Evolutionary conservation across 2,888 invertebrate species (phyloP).

Genomic region (Xanthostigma xanthostigma): DNA sequence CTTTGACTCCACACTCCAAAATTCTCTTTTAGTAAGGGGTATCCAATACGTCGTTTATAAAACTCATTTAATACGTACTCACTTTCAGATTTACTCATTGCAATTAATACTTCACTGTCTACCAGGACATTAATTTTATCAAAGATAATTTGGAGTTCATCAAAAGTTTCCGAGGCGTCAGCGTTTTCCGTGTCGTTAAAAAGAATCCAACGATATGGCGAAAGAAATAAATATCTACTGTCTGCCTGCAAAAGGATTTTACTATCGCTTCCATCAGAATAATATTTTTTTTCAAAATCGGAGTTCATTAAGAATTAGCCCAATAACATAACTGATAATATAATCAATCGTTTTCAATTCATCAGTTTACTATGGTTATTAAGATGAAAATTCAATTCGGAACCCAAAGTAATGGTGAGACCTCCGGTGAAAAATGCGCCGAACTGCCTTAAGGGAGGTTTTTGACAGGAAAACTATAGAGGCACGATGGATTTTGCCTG

Average conservation of each 20-base stretch:
- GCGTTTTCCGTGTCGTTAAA: slow-evolving; percentile 17
- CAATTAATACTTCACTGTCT: slow-evolving; percentile 36
- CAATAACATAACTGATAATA: no score
- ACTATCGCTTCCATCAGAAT: no score
- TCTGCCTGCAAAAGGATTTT: slow-evolving; percentile 25
- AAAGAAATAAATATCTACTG: slow-evolving; percentile 29
- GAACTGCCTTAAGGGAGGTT: no score
- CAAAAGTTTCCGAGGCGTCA: slow-evolving; percentile 2
- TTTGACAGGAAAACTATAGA: no score
- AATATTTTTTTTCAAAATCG: no score
- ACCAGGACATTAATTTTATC: slow-evolving; percentile 23
- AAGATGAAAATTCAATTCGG: no score
- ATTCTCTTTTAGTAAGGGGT: slow-evolving; percentile 16
- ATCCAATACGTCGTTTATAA: slow-evolving; percentile 15
- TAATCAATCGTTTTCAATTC: no score
- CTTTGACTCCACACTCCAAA: slow-evolving; percentile 17
- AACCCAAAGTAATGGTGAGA: no score
- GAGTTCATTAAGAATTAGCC: no score
- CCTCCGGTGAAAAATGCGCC: no score
- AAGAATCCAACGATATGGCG: slow-evolving; percentile 36
- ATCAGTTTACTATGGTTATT: no score
- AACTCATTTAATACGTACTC: slow-evolving; percentile 17
- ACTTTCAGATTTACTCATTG: slow-evolving; percentile 18
- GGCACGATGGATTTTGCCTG: no score
- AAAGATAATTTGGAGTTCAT: not conserved